Conservation (phyloP, 2,888 invertebrate species). For the Lissocephala sabroskyi region DNA sequence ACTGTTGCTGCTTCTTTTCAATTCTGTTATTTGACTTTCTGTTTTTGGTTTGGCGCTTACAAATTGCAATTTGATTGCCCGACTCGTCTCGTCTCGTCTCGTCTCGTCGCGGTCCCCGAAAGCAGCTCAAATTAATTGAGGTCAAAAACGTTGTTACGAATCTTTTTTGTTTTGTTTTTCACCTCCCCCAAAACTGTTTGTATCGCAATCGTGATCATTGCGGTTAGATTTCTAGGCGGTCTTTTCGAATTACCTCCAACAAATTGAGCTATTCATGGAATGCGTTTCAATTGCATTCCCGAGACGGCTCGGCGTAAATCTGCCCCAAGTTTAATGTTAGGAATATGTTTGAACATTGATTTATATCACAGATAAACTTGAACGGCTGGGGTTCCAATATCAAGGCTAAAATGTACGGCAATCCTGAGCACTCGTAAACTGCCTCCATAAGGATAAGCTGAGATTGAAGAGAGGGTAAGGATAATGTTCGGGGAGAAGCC, state of each 20-base stretch:
- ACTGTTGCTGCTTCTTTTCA: constrained; percentile 14
- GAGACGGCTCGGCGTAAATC: too few species aligned
- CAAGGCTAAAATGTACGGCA: too few species aligned
- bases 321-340: too few species aligned
- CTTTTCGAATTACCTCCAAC: constrained; percentile 8
- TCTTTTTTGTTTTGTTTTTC: too few species aligned
- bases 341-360: too few species aligned
- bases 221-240: constrained; percentile 12
- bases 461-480: too few species aligned
- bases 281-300: neutral
- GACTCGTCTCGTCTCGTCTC: constrained; percentile 12
- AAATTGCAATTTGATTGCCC: constrained; percentile 58
- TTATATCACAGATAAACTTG: too few species aligned
- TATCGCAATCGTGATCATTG: constrained; percentile 5
- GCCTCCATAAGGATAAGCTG: too few species aligned
- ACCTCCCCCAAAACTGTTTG: constrained; percentile 32
- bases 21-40: constrained; percentile 32
- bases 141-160: constrained; percentile 50
- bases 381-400: too few species aligned
- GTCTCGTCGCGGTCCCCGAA: neutral
- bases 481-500: too few species aligned
- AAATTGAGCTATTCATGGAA: constrained; percentile 25
- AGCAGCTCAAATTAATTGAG: constrained; percentile 43
- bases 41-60: constrained; percentile 33
- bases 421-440: too few species aligned